phyloP scores from a whole-genome alignment of 2,888 invertebrate genomes.

The Thymelicus lineola region DNA sequence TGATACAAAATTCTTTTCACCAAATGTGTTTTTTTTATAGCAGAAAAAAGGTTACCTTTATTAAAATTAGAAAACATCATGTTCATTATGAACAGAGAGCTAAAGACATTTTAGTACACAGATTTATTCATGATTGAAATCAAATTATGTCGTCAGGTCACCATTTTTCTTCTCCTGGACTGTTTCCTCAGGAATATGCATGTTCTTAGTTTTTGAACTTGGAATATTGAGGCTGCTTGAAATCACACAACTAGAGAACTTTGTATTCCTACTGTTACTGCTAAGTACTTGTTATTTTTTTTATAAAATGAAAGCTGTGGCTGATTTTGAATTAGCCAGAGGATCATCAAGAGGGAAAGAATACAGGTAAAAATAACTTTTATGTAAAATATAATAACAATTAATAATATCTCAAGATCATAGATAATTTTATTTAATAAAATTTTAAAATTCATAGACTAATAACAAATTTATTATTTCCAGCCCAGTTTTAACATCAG shows the following conservation, averaged over 20 bases:
- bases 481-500: conserved; percentile 85
- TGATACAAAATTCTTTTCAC: too few species aligned
- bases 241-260: conserved; percentile 83
- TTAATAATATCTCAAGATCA: neutral
- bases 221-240: conserved; percentile 89
- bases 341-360: conserved; percentile 76
- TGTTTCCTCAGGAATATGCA: conserved; percentile 86
- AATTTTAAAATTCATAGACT: neutral
- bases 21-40: too few species aligned
- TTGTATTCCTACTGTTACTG: conserved; percentile 66
- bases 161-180: conserved; percentile 92
- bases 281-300: conserved; percentile 71
- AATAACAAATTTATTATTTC: conserved; percentile 46
- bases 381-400: too few species aligned
- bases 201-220: conserved; percentile 89
- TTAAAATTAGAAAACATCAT: too few species aligned
- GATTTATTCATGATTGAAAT: conserved; percentile 7
- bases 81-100: too few species aligned
- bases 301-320: conserved; percentile 74
- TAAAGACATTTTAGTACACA: too few species aligned
- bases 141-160: conserved; percentile 74
- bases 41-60: too few species aligned
- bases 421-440: neutral
- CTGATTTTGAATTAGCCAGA: conserved; percentile 72
- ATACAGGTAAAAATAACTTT: conserved; percentile 64